Base-by-base conservation (phyloP, 2,888 invertebrate species). In the Zaprionus bogoriensis region DNA sequence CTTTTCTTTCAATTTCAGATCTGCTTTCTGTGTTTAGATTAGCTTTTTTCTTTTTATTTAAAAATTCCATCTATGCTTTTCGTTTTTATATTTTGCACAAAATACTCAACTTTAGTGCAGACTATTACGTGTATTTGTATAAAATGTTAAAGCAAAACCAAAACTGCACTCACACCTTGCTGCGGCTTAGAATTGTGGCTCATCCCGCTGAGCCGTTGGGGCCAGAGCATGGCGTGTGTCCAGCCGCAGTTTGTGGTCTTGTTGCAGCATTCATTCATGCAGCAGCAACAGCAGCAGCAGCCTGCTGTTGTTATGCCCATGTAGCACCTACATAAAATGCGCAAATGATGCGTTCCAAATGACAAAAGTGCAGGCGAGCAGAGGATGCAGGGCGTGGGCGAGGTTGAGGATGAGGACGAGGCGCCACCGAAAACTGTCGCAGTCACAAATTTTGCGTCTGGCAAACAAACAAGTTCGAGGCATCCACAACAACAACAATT, bases 241-340 rank as follows among this genome's bases (percentile, higher is more conserved):
- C 48, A 64, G 78, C 42, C 19, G 57, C 57, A 64, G 45, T 77
- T 66, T 65, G 80, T 46, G 84, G 84, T 76, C 54, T 53, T 79
- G 77, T 79, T 67, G 46, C 45, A 50, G 50, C 47, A 67, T 57
- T 70, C 53, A 62, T 79, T 76, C 51, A 67, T 63, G 72, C 63
- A 74, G 74, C 74, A 77, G 66, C 69, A 50, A 25, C 32, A 23
- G 27, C 9, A 9, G 27, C 10, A 6, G 27, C 9, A 9, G 27
- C n/a, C 10, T 67, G 75, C 59, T 69, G 62, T 55, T 60, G 70
- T 53, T 46, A 45, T 57, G 55, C 48, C n/a, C 38, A 45, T 74
- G 82, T 71, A 62, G 70, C 87, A 81, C 78, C 78, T 81, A 81
- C 78, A 87, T 81, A 87, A 74, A 87, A 70, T 87, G 67, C 55